A percentile compares a stretch with the other conserved stretches of the same genome.
Conservation (phyloP, 2,888 invertebrate species). For the Orthonychiurus folsomi region DNA sequence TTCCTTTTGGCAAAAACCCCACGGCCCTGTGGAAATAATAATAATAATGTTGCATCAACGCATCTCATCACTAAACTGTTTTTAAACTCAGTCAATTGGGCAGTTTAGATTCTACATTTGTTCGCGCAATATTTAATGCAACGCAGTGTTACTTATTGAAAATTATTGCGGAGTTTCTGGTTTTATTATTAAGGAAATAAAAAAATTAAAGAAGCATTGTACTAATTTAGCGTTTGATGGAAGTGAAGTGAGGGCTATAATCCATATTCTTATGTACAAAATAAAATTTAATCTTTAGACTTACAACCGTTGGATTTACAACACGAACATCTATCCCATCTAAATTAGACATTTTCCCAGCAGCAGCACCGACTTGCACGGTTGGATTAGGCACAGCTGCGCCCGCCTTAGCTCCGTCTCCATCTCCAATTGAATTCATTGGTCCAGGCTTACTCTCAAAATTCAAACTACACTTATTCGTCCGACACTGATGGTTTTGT, state of each 20-base stretch:
- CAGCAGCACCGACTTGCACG: not conserved
- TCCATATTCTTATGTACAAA: not conserved
- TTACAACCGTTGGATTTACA: conserved; percentile 9
- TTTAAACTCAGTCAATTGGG: no score
- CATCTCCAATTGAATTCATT: conserved; percentile 5
- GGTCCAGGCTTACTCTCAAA: no score
- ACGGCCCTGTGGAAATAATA: conserved; percentile 57
- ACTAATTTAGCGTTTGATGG: no score
- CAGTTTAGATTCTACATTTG: no score
- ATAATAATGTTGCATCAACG: conserved; percentile 1
- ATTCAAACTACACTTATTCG: no score
- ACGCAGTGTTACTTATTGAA: no score
- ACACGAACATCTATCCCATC: conserved; percentile 11
- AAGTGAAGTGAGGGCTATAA: not conserved
- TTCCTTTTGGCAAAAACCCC: conserved; percentile 65
- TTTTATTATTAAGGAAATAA: no score
- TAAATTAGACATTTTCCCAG: not conserved
- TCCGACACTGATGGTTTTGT: no score
- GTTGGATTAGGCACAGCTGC: not conserved
- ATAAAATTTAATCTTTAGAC: no score
- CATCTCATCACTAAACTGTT: no score
- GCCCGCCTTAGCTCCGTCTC: not conserved
- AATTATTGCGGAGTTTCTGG: no score
- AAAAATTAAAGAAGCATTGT: not conserved
- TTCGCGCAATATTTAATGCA: no score